Conservation (phyloP, 2,888 invertebrate genomes). For the Helobdella robusta region DNA sequence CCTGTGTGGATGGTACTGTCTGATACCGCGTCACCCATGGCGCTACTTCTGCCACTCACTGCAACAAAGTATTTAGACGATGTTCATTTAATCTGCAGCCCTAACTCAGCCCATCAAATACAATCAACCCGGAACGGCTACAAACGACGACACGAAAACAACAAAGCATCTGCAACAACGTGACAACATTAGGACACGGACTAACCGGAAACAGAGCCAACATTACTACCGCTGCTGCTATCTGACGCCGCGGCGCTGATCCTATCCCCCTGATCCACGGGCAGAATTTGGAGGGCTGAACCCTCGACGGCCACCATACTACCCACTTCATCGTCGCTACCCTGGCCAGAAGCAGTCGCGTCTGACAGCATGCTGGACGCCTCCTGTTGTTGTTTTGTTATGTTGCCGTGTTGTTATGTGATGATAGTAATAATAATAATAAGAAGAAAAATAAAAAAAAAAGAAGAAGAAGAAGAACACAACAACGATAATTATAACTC, state of each 20-base stretch:
- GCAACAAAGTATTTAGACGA: too few species aligned
- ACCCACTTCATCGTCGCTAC: conserved; percentile 70
- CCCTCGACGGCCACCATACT: conserved; percentile 90
- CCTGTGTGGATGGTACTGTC: too few species aligned
- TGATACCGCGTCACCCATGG: conserved; percentile 50
- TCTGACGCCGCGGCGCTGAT: conserved; percentile 54
- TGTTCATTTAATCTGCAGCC: too few species aligned
- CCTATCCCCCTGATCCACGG: conserved; percentile 59
- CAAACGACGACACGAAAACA: not conserved
- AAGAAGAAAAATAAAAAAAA: not conserved
- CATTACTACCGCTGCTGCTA: conserved; percentile 76
- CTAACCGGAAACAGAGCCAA: conserved; percentile 74
- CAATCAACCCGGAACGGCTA: too few species aligned
- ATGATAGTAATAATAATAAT: not conserved
- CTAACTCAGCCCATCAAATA: too few species aligned
- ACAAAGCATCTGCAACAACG: not conserved
- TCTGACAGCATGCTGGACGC: conserved; percentile 62
- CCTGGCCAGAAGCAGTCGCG: conserved; percentile 67
- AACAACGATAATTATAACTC: too few species aligned
- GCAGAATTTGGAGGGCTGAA: conserved; percentile 75
- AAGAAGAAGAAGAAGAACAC: too few species aligned
- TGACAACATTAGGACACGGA: conserved; percentile 50
- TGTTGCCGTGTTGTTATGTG: not conserved
- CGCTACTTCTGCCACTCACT: conserved; percentile 83
- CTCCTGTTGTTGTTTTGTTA: not conserved